Base-by-base conservation (phyloP, 2,797 vertebrate species). In the Vespertilio murinus region DNA sequence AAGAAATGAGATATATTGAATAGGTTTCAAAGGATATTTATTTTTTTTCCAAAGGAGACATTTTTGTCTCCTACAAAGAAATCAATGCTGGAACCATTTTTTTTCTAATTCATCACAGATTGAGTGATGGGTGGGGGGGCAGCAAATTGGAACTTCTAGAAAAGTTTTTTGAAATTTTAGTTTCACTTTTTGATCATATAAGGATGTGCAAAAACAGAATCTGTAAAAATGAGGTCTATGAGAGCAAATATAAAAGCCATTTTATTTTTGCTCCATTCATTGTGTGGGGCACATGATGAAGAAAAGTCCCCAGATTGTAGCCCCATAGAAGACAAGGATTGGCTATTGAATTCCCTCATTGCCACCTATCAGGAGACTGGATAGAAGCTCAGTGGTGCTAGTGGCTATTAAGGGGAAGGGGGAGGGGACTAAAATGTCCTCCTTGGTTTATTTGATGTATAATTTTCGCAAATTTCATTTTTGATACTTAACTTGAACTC, bases 81-180 rank as follows among this genome's bases (percentile, higher is more conserved):
- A 92, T 59, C 47, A 90, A 18, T 73, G 25, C 61, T 86, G n/a
- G 83, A 96, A 67, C 47, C 30, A 67, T 65, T 78, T 65, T 80
- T 71, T 78, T 65, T 56, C 20, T 86, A 28, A 59, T 83, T 91
- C 84, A 59, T 28, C 17, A 81, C 64, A 81, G 23, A 67, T 86
- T 65, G 40, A 90, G 18, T 73, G 5, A 77, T 64, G 14, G 56
- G 12, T 12, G 4, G 49, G 22, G 30, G 23, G 35, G 25, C 52
- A 94, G 73, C 30, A 94, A 86, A 79, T 82, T 74, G 67, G 87
- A 89, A 87, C 74, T 74, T 90, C 3, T 64, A 64, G 69, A 90
- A 92, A 90, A 5, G 9, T 54, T 86, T 89, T 79, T 18, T 92
- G 56, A 74, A 88, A 90, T 74, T 54, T 87, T 17, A 82, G 56